Conservation (phyloP, 1,140 invertebrate species). For the Eriosoma lanigerum region DNA sequence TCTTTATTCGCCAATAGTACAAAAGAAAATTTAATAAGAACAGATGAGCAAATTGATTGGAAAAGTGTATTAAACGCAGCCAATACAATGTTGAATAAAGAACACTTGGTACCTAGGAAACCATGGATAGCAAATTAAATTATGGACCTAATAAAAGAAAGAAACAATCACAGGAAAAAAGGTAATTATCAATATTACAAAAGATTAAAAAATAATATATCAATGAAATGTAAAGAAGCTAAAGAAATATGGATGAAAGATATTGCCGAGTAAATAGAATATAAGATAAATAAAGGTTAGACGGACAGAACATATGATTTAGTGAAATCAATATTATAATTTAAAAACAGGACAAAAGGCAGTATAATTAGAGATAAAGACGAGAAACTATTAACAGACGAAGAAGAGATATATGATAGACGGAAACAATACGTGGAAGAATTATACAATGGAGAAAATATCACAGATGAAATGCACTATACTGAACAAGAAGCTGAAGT, state of each 20-base stretch:
- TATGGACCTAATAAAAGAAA: not conserved
- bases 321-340: not conserved
- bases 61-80: no score
- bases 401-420: slow-evolving; percentile 7
- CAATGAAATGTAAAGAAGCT: no score
- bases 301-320: not conserved
- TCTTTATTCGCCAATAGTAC: no score
- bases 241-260: no score
- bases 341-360: not conserved
- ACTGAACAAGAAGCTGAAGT: slow-evolving; percentile 17
- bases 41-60: no score
- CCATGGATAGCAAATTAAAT: not conserved
- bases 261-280: no score
- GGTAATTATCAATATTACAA: no score
- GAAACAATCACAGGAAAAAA: not conserved
- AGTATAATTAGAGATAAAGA: not conserved
- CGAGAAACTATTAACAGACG: not conserved
- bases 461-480: not conserved
- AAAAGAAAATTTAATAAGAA: no score
- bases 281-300: not conserved
- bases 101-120: not conserved
- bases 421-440: slow-evolving; percentile 10
- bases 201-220: no score
- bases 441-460: not conserved
- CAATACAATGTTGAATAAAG: not conserved